phyloP scores from a whole-genome alignment of 2,888 invertebrate species.

The Andricus curvator region DNA sequence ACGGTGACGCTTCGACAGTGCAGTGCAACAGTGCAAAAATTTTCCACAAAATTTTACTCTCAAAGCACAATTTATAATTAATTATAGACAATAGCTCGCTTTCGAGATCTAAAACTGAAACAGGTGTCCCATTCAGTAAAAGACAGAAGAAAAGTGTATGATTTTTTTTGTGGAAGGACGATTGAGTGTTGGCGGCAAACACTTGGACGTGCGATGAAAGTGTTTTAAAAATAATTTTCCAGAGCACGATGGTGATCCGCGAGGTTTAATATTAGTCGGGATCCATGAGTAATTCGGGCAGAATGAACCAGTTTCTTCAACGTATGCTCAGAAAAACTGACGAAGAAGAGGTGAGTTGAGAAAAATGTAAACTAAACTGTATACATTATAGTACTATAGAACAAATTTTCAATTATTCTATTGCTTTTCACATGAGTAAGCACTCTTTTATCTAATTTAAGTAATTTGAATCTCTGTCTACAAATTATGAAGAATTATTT shows the following conservation, averaged over 20 bases:
- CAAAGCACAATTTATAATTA: background rate
- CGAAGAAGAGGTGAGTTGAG: slow-evolving; percentile 28
- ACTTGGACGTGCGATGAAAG: background rate
- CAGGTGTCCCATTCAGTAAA: slow-evolving; percentile 3
- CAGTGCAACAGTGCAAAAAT: background rate
- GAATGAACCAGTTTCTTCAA: slow-evolving; percentile 58
- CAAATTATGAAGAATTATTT: background rate
- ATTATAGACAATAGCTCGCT: background rate
- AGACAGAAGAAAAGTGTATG: background rate
- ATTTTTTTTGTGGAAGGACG: background rate
- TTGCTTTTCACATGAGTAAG: background rate
- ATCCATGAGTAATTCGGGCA: slow-evolving; percentile 46
- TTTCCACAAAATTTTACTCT: background rate
- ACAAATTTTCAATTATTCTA: too few relatives aligned
- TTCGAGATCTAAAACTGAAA: background rate
- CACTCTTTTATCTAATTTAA: background rate
- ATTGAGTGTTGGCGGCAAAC: slow-evolving; percentile 10
- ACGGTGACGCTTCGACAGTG: background rate
- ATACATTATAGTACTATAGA: background rate
- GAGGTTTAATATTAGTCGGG: slow-evolving; percentile 37
- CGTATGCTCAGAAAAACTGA: slow-evolving; percentile 52
- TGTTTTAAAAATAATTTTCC: slow-evolving; percentile 37
- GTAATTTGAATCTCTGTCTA: background rate
- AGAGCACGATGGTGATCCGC: background rate
- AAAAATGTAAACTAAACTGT: background rate